Evolutionary conservation across 2,113 vertebrate genomes (phyloP), one percentile per base, ranked within the genome.

Genomic region (Notiomystis cincta): DNA sequence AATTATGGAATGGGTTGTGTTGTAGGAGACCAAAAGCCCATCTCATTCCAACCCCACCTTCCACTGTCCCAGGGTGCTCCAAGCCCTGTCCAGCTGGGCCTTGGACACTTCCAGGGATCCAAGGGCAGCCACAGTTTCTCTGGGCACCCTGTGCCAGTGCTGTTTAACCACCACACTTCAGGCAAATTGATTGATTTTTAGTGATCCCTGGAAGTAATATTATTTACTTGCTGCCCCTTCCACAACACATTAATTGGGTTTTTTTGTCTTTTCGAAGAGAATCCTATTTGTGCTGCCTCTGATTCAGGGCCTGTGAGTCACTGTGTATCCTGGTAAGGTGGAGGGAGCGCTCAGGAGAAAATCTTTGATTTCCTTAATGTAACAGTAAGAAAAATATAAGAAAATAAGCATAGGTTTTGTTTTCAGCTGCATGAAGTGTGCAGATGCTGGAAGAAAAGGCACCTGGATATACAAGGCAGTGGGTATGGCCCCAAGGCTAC

Each of bases 11-110:
- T 33, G 18, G 3, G 13, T 37, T 69, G 40, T 35, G 40, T 37
- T 76, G 22, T 31, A 28, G 21, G 15, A 40, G 40, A 42, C 18
- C n/a, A 77, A 70, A 77, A 62, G 10, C 18, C 35, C 56, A 62
- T 12, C 35, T 48, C 17, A 2, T 33, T 27, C 13, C 50, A 79
- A 6, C 21, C 21, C 21, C 53, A 13, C 20, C 24, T 75, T 10
- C 28, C 61, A 25, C 30, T 3, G 0, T 11, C 16, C 45, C 53
- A 67, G n/a, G 38, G 0, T 25, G 20, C 61, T 60, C 87, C 51
- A 50, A 79, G 20, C 23, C n/a, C n/a, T 1, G 0, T 17, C 48
- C 48, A 44, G 0, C 38, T 37, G 37, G 51, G 37, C 15, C 37
- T 45, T 5, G 38, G 69, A 22, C 11, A 22, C 28, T 53, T 7